Evolutionary conservation across 2,888 invertebrate species (phyloP).

Genomic region (Drosophila fulvimacula): DNA sequence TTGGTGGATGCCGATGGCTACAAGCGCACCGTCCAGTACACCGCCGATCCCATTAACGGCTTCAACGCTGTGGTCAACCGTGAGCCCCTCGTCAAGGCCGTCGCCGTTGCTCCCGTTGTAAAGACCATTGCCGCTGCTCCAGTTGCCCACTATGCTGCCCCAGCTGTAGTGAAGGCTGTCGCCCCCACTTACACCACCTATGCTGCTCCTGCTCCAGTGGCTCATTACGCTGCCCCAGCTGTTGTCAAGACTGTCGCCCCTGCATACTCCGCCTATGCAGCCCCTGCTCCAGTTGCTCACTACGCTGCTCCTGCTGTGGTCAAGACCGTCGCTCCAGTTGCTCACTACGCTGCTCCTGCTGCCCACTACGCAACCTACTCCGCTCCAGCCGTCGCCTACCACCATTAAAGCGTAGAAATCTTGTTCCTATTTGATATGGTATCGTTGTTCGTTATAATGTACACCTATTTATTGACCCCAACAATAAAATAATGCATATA

Average conservation of each 20-base stretch:
- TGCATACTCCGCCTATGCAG: slow-evolving; percentile 47
- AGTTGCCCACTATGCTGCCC: slow-evolving; percentile 66
- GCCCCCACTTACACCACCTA: slow-evolving; percentile 42
- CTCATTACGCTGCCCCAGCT: slow-evolving; percentile 43
- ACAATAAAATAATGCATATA: slow-evolving; percentile 71
- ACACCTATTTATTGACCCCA: slow-evolving; percentile 72
- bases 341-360: slow-evolving; percentile 55
- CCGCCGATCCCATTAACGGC: slow-evolving; percentile 83
- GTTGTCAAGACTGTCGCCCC: slow-evolving; percentile 40
- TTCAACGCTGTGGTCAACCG: slow-evolving; percentile 83
- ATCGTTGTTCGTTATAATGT: slow-evolving; percentile 63
- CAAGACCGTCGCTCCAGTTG: slow-evolving; percentile 58
- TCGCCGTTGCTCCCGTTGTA: slow-evolving; percentile 61
- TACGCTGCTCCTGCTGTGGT: slow-evolving; percentile 41
- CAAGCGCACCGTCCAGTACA: slow-evolving; percentile 82
- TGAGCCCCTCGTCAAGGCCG: slow-evolving; percentile 65
- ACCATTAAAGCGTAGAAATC: slow-evolving; percentile 59
- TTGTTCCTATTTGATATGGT: slow-evolving; percentile 33
- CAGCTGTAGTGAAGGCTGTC: slow-evolving; percentile 59
- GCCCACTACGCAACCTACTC: slow-evolving; percentile 40
- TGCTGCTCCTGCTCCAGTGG: too few species aligned
- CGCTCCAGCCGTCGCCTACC: slow-evolving; percentile 65
- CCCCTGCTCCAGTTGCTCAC: slow-evolving; percentile 53
- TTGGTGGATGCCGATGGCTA: slow-evolving; percentile 84
- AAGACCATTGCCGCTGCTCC: slow-evolving; percentile 45